Evolutionary conservation across 2,888 invertebrate species (phyloP).

Genomic region (Macropis europaea): DNA sequence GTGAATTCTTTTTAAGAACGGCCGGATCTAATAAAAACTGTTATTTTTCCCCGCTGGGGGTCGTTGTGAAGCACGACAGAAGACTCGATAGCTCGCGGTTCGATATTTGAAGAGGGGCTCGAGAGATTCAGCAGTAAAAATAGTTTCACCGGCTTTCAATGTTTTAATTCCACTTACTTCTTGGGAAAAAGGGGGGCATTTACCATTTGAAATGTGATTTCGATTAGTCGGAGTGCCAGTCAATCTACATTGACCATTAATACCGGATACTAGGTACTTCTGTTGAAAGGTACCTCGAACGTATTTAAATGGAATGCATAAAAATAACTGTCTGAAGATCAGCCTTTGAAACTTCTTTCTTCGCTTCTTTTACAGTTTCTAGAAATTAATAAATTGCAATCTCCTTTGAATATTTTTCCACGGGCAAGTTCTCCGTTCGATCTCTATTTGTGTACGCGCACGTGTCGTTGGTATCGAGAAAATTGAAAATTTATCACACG

Average conservation of each 20-base stretch:
- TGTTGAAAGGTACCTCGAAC: neutral
- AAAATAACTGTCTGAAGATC: no score
- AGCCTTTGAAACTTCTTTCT: no score
- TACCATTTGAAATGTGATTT: conserved; percentile 16
- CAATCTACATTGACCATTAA: conserved; percentile 20
- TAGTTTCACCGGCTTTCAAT: conserved; percentile 5
- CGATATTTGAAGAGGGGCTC: conserved; percentile 12
- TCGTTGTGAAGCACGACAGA: neutral
- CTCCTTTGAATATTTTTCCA: neutral
- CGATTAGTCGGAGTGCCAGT: conserved; percentile 19
- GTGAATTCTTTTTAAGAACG: neutral
- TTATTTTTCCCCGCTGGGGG: neutral
- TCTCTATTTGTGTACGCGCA: neutral
- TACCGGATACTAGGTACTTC: conserved; percentile 16
- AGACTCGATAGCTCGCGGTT: neutral
- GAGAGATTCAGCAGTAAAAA: conserved; percentile 13
- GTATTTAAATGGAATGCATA: conserved; percentile 9
- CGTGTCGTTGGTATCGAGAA: conserved; percentile 13
- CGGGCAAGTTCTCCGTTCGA: neutral
- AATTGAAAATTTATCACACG: conserved; percentile 50
- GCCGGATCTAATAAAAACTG: neutral
- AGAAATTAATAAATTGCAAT: conserved; percentile 22
- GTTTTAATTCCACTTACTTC: conserved; percentile 9
- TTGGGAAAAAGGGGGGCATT: neutral
- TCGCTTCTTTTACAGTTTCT: no score